Evolutionary conservation across 2,113 vertebrate species (phyloP).

Genomic region (Clarias gariepinus): DNA sequence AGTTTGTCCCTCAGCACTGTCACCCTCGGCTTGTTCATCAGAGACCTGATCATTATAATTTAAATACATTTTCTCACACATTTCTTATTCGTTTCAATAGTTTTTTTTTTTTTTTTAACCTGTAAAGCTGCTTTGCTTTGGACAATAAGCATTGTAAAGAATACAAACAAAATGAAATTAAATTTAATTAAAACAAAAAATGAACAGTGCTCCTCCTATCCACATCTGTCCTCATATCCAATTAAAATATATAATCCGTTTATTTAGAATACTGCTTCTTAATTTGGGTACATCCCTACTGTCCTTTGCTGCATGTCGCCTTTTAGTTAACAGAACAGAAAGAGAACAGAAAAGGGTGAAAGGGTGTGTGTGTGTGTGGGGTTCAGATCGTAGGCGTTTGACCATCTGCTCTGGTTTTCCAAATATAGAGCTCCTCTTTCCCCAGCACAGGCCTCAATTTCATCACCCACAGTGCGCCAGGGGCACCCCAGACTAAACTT

Average conservation of each 20-base stretch:
- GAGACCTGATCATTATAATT: too few relatives aligned
- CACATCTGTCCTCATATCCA: neutral
- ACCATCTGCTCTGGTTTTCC: conserved; percentile 70
- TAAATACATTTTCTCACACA: too few relatives aligned
- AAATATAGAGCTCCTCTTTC: conserved; percentile 65
- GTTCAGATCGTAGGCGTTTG: conserved; percentile 66
- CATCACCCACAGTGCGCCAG: conserved; percentile 65
- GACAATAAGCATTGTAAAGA: too few relatives aligned
- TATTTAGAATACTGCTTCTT: neutral
- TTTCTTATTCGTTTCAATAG: too few relatives aligned
- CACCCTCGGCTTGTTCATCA: too few relatives aligned
- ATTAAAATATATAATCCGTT: neutral
- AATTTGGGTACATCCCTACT: neutral
- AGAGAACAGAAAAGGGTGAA: conserved; percentile 48
- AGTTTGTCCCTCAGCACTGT: too few relatives aligned
- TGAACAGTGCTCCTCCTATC: neutral
- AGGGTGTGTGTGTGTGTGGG: conserved; percentile 11
- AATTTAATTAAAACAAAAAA: too few relatives aligned
- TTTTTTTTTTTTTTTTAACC: too few relatives aligned
- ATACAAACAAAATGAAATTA: too few relatives aligned
- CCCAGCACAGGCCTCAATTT: conserved; percentile 67
- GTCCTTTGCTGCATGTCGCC: neutral
- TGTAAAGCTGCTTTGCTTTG: too few relatives aligned
- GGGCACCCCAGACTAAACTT: conserved; percentile 64
- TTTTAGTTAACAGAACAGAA: conserved; percentile 9